Conservation (phyloP, 2,888 invertebrate species). For the Limnephilus rhombicus region DNA sequence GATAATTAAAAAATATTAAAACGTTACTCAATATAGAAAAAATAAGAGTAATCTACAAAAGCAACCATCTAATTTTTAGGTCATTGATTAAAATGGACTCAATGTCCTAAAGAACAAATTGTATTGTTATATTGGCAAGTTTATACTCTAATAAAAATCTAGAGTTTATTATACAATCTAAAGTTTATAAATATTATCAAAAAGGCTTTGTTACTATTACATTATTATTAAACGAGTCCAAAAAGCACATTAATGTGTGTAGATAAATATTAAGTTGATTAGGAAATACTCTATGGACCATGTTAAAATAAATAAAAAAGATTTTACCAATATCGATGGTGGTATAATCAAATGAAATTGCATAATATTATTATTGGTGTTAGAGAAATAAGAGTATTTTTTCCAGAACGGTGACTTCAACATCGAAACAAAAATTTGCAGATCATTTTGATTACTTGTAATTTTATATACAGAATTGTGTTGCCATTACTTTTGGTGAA, state of each 20-base stretch:
- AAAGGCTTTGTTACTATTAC: conserved; percentile 7
- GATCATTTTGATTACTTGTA: too few species aligned
- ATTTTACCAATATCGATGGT: neutral
- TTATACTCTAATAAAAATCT: conserved; percentile 18
- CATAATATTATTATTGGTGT: neutral
- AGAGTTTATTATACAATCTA: neutral
- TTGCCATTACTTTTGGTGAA: too few species aligned
- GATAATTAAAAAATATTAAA: neutral
- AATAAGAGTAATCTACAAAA: neutral
- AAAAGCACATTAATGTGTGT: neutral
- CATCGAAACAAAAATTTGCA: too few species aligned
- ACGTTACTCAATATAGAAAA: neutral
- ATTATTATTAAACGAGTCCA: neutral
- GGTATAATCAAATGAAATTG: neutral
- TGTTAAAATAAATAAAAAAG: neutral
- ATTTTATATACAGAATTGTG: too few species aligned
- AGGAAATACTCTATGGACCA: neutral
- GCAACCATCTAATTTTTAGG: neutral
- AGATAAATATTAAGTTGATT: neutral
- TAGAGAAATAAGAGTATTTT: neutral
- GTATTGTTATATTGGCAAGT: conserved; percentile 14
- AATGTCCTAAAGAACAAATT: neutral
- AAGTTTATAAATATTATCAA: conserved; percentile 12
- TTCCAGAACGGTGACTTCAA: too few species aligned
- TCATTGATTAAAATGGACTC: neutral